Percentiles rank a stretch among this genome's conserved stretches.
These are phyloP conservation scores for Aphaenogaster rudis DNA, from an alignment of 1,140 invertebrate genomes.

Conservation along the genomic window DNA sequence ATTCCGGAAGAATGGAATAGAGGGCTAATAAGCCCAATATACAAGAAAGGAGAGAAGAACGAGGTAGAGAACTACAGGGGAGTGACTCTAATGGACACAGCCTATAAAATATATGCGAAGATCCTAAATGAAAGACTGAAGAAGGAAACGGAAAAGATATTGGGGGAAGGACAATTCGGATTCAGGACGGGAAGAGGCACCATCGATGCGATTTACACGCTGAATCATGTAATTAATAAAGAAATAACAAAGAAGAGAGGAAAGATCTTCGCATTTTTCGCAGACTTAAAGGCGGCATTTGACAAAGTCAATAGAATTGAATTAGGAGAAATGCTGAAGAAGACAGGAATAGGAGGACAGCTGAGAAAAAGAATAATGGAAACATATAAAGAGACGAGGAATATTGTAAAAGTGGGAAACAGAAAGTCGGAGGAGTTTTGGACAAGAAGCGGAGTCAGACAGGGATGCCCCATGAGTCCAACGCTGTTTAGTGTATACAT, in stretches of 20 bases:
- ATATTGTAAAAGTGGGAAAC: neutral
- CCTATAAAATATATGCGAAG: neutral
- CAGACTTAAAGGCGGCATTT: too few species aligned
- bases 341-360: neutral
- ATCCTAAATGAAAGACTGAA: neutral
- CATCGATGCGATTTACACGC: neutral
- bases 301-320: too few species aligned
- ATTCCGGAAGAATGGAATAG: neutral
- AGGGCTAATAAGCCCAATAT: neutral
- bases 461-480: neutral
- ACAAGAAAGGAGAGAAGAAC: neutral
- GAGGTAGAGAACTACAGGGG: neutral
- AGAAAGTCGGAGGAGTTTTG: neutral
- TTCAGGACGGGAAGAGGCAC: neutral
- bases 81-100: neutral
- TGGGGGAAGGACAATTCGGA: neutral
- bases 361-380: neutral
- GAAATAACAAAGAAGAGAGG: neutral
- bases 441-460: neutral
- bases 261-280: neutral
- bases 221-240: neutral
- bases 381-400: too few species aligned
- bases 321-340: too few species aligned
- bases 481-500: neutral
- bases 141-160: neutral